Base-by-base conservation (phyloP, 53 echinoderm and acorn worm species). In the Actinopyga echinites region DNA sequence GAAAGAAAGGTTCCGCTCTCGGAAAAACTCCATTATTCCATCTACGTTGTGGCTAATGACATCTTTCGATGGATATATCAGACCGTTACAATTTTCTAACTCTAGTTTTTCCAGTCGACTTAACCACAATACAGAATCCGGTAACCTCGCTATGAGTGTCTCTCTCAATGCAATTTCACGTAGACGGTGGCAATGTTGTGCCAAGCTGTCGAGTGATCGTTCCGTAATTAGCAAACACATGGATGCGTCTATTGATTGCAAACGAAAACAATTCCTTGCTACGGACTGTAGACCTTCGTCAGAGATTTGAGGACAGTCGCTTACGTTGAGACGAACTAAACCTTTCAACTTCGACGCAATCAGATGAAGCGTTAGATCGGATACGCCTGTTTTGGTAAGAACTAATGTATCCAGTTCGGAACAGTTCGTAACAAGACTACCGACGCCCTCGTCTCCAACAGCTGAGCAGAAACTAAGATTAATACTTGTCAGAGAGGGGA, bases 231-330 rank as follows among this genome's bases (percentile, higher is more conserved):
- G 44, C 40, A 45, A 40, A 71, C 71, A 71, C 71, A 42, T 71
- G 71, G 42, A 71, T 71, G 71, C 38, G 28, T 40, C 71, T 71
- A 71, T 71, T 71, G 71, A 71, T 71, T 21, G 20, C 24, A 71
- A 71, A 71, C 21, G 42, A 40, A 22, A 42, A 21, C 71, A 71
- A 34, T 71, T 44, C 40, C 24, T 13, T 44, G 71, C 40, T 7
- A 42, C 42, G 24, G 71, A 42, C 44, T 26, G 71, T 5, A 71
- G 40, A 40, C 71, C 71, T 24, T 40, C 42, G 34, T 71, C 42
- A 4, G 40, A 40, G 44, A 71, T 71, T 71, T 68, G 31, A n/a
- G 68, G 68, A 68, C 68, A 68, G 68, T 34, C 68, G 21, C 68
- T 68, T 21, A 68, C 68, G 38, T 68, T 68, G 6, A 42, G 44